A percentile compares a stretch with the other conserved stretches of the same genome.
phyloP scores from a whole-genome alignment of 2,797 vertebrate genomes.

The Nannoperca obscura region DNA sequence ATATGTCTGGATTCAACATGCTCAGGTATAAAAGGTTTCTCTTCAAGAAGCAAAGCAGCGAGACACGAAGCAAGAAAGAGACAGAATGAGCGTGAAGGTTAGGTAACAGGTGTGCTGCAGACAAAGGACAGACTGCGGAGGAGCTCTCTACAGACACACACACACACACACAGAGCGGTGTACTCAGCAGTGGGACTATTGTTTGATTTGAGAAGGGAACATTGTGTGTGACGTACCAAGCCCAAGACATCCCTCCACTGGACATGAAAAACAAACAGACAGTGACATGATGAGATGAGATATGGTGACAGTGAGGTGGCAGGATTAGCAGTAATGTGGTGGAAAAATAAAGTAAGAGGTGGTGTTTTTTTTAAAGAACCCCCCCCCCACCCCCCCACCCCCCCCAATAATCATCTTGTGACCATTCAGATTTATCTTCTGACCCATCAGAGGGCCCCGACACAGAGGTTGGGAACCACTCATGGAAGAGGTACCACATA shows the following conservation, averaged over 20 bases:
- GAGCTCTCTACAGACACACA: slow-evolving; percentile 38
- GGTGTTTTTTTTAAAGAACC: not conserved
- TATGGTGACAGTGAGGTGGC: not conserved
- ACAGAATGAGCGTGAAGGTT: slow-evolving; percentile 30
- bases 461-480: not conserved
- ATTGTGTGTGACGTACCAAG: slow-evolving; percentile 83
- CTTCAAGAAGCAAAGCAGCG: slow-evolving; percentile 21
- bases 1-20: not conserved
- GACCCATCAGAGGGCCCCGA: not conserved
- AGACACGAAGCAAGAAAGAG: slow-evolving; percentile 26
- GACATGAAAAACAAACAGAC: slow-evolving; percentile 82
- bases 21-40: slow-evolving; percentile 35
- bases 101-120: slow-evolving; percentile 45
- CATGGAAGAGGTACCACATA: not conserved
- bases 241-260: slow-evolving; percentile 88
- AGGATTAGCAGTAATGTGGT: not conserved
- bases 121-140: slow-evolving; percentile 31
- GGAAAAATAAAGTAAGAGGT: too few relatives aligned
- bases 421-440: not conserved
- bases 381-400: too few relatives aligned
- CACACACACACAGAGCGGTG: slow-evolving; percentile 32
- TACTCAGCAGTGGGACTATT: slow-evolving; percentile 44
- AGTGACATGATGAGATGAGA: slow-evolving; percentile 56
- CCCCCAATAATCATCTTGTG: not conserved
- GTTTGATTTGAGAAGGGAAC: slow-evolving; percentile 38